Evolutionary conservation across 2,797 vertebrate species (phyloP).

Genomic region (Staurois parvus): DNA sequence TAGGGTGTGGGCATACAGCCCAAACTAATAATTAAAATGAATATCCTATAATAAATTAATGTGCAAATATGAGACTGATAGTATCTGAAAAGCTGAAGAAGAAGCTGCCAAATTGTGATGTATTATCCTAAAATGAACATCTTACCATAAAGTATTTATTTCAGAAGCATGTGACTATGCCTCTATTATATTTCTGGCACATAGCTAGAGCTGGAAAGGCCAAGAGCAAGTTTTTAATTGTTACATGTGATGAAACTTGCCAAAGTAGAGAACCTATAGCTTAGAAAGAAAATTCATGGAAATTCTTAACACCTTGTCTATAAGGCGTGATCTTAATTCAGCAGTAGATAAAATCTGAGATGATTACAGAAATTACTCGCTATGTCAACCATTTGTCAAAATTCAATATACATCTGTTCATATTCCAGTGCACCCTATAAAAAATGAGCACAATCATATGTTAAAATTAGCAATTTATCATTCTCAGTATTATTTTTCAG

Average conservation of each 20-base stretch:
- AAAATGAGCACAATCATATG: no score
- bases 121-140: slow-evolving; percentile 72
- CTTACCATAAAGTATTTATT: slow-evolving; percentile 65
- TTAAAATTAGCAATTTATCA: no score
- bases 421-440: no score
- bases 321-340: slow-evolving; percentile 63
- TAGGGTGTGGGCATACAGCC: slow-evolving; percentile 52
- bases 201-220: slow-evolving; percentile 66
- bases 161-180: slow-evolving; percentile 68
- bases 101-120: slow-evolving; percentile 71
- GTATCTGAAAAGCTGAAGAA: slow-evolving; percentile 68
- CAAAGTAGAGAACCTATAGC: slow-evolving; percentile 70
- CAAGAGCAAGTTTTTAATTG: slow-evolving; percentile 75
- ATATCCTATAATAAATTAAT: slow-evolving; percentile 57
- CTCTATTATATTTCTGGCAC: slow-evolving; percentile 73
- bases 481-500: no score
- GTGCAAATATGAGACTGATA: slow-evolving; percentile 65
- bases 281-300: slow-evolving; percentile 71
- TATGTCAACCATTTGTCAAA: slow-evolving; percentile 72
- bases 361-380: slow-evolving; percentile 68
- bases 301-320: slow-evolving; percentile 72
- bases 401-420: background rate
- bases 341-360: slow-evolving; percentile 70
- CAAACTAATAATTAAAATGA: slow-evolving; percentile 55
- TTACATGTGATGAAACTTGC: slow-evolving; percentile 73